These are phyloP conservation scores for Acanthoscelides obtectus DNA, from an alignment of 2,888 invertebrate genomes.

Conservation along the genomic window DNA sequence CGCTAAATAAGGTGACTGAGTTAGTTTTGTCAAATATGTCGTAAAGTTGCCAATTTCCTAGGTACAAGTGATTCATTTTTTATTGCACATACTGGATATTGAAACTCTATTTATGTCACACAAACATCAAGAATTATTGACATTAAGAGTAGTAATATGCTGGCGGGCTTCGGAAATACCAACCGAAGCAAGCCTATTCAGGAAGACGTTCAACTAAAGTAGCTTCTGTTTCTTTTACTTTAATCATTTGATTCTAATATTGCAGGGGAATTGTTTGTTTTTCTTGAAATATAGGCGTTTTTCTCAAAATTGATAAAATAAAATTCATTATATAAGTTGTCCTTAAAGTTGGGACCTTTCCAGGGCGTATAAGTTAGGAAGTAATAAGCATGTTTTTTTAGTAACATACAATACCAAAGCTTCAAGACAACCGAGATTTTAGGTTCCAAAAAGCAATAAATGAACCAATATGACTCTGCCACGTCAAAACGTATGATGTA, in stretches of 20 bases:
- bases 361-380: no score
- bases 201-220: slow-evolving; percentile 45
- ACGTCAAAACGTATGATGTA: no score
- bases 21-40: no score
- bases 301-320: no score
- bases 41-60: background rate
- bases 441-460: no score
- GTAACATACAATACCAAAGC: no score
- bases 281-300: background rate
- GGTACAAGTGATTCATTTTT: background rate
- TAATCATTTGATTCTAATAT: background rate
- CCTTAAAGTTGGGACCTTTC: no score
- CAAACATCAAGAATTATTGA: slow-evolving; percentile 32
- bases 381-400: no score
- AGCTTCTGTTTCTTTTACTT: slow-evolving; percentile 5
- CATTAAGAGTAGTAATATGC: slow-evolving; percentile 28
- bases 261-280: background rate
- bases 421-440: no score
- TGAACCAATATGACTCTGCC: no score
- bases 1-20: no score
- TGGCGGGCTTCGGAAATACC: slow-evolving; percentile 25
- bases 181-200: slow-evolving; percentile 38
- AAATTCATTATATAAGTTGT: no score
- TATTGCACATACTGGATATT: background rate
- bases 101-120: slow-evolving; percentile 10